Evolutionary conservation across 53 echinoderm and acorn worm species (phyloP).

Genomic region (Henricia sp.): DNA sequence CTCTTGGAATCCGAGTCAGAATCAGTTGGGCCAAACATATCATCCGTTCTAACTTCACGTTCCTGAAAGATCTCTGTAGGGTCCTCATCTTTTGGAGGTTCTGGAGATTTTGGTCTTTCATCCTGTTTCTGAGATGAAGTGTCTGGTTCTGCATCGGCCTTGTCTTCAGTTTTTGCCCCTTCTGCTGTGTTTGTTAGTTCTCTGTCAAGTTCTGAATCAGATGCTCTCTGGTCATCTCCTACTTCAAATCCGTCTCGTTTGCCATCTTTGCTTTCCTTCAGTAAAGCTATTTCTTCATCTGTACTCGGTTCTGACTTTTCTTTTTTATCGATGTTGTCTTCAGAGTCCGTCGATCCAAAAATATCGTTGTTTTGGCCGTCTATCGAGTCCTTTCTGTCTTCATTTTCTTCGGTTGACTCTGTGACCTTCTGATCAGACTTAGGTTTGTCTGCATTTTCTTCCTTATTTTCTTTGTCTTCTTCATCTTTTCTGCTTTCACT

Average conservation of each 20-base stretch:
- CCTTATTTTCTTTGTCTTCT: constrained; percentile 9
- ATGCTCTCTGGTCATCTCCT: neutral
- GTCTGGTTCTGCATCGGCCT: neutral
- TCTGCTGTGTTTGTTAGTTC: constrained; percentile 21
- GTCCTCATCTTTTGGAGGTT: constrained; percentile 11
- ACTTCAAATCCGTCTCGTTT: neutral
- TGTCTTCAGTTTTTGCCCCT: neutral
- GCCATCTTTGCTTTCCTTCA: neutral
- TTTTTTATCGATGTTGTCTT: constrained; percentile 11
- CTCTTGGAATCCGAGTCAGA: neutral
- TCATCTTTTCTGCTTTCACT: no score
- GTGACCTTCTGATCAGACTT: no score
- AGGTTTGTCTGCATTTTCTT: constrained; percentile 26
- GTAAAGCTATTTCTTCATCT: neutral
- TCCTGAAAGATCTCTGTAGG: neutral
- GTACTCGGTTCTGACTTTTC: neutral
- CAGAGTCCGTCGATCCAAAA: neutral
- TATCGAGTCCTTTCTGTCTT: neutral
- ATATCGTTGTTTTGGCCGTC: neutral
- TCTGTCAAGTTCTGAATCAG: constrained; percentile 29
- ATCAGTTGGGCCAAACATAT: constrained; percentile 8
- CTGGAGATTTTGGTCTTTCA: neutral
- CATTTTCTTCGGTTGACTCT: constrained; percentile 15
- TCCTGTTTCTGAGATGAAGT: neutral
- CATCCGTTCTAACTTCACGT: neutral